phyloP scores from a whole-genome alignment of 2,797 vertebrate genomes.

The Scyliorhinus canicula region DNA sequence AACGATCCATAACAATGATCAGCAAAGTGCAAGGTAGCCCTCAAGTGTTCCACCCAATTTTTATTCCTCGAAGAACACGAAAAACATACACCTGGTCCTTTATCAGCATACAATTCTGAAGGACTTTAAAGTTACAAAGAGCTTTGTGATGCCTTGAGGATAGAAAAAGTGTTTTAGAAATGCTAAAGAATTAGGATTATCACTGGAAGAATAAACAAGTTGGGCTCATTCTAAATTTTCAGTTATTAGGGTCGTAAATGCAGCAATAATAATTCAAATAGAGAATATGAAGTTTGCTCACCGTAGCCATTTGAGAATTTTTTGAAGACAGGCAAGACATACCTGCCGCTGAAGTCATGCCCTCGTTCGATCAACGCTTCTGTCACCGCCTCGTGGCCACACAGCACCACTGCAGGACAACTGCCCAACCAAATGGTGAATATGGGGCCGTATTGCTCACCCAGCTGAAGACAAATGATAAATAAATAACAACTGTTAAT shows the following conservation, averaged over 20 bases:
- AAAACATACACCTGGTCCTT: no score
- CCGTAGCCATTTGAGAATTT: slow-evolving; percentile 56
- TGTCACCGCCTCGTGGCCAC: slow-evolving; percentile 57
- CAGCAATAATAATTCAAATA: not conserved
- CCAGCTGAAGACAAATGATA: slow-evolving; percentile 49
- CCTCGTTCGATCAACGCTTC: slow-evolving; percentile 57
- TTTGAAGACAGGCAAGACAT: slow-evolving; percentile 49
- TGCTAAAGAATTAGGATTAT: not conserved
- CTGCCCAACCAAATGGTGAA: slow-evolving; percentile 59
- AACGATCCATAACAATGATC: no score
- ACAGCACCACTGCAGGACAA: slow-evolving; percentile 56
- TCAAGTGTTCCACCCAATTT: no score
- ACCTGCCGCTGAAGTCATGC: slow-evolving; percentile 59
- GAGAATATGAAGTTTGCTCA: slow-evolving; percentile 43
- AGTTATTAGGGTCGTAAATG: not conserved
- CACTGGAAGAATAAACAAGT: not conserved
- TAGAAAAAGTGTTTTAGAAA: not conserved
- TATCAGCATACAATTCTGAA: no score
- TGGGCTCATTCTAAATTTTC: not conserved
- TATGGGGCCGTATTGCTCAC: slow-evolving; percentile 56
- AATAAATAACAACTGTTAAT: not conserved
- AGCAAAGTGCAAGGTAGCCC: no score
- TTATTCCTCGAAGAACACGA: no score
- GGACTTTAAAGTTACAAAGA: not conserved
- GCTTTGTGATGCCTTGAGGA: no score